Base-by-base conservation (phyloP, 2,888 invertebrate genomes). In the Halictus ligatus region DNA sequence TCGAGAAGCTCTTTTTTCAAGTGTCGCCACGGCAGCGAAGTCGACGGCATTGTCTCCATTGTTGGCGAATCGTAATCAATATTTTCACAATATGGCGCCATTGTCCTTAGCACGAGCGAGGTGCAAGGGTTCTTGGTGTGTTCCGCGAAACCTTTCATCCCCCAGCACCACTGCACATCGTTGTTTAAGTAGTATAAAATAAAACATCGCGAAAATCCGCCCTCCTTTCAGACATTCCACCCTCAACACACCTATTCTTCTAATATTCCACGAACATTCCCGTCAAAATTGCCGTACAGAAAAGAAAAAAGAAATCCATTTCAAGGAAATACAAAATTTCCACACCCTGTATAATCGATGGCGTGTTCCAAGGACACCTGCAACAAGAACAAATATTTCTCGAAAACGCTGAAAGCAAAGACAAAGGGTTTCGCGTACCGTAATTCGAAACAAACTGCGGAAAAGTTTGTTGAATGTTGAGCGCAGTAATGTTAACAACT, bases 51-150 rank as follows among this genome's bases (percentile, higher is more conserved):
- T 95, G 95, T 95, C 93, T 93, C 92, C 92, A 94, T 95, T 95
- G 94, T 94, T 93, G 93, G 92, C 90, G 94, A 94, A 94, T 94
- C 92, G 92, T 92, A 95, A 95, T 95, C 95, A 95, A 95, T 95
- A 95, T 95, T 95, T 95, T 95, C 95, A 95, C 95, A 95, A 95
- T 95, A 95, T 94, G 92, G 89, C 91, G 91, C 92, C 92, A 95
- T 95, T 95, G 95, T 94, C 93, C 91, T 90, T 88, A 93, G 93
- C 94, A 95, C 94, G 94, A 93, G 93, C 94, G 90, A 89, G 82
- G 86, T 82, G 90, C 90, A 89, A 92, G 91, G 85, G 88, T 89
- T 81, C 92, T 92, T 90, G 88, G 89, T 82, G 82, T 79, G 71
- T 75, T 88, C 83, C 75, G 86, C 80, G 85, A 87, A 64, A 81